Evolutionary conservation across 2,113 vertebrate genomes (phyloP).

Genomic region (Grallaria varia): DNA sequence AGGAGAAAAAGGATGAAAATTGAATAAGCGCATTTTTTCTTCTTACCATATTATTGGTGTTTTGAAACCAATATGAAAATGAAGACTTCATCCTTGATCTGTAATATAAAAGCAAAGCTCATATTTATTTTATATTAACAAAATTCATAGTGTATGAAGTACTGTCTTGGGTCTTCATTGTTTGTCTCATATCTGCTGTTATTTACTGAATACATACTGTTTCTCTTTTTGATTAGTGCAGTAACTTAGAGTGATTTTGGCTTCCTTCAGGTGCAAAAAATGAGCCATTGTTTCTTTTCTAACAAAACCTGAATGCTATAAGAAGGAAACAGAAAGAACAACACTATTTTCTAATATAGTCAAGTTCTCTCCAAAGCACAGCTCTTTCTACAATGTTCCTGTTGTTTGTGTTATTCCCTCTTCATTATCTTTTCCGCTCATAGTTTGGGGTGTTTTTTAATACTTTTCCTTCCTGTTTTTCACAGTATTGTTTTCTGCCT

Average conservation of each 20-base stretch:
- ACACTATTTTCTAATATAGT: background rate
- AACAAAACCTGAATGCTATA: background rate
- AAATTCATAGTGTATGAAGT: background rate
- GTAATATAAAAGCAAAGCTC: background rate
- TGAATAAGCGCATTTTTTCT: rapidly evolving
- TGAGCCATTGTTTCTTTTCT: background rate
- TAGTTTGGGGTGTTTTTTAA: background rate
- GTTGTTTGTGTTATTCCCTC: background rate
- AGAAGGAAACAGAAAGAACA: background rate
- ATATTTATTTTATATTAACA: background rate
- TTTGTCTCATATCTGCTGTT: background rate
- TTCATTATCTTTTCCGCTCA: background rate
- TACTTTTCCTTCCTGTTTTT: background rate
- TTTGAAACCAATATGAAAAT: background rate
- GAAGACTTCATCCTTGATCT: background rate
- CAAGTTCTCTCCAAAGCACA: background rate
- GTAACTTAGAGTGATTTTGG: background rate
- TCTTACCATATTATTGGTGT: background rate
- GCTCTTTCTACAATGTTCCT: background rate
- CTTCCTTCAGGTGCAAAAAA: background rate
- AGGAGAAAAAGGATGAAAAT: background rate
- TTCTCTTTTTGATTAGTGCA: background rate
- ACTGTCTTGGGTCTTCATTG: background rate
- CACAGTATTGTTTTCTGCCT: background rate
- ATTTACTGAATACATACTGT: background rate